Conservation (phyloP, 1,140 invertebrate species). For the Eufriesea mexicana region DNA sequence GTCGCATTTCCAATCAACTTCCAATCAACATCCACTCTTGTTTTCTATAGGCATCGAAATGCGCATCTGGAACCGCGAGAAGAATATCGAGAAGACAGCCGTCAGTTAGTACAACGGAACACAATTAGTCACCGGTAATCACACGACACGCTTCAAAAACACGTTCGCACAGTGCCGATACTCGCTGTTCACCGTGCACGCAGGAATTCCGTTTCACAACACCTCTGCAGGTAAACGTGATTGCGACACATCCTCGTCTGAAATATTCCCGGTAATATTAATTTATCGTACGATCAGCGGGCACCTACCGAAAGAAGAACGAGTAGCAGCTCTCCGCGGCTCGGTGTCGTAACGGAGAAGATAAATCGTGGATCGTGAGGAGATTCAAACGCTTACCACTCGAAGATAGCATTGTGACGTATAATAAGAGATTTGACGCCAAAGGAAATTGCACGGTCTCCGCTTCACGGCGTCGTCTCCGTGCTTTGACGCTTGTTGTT, state of each 20-base stretch:
- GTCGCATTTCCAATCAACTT: background rate
- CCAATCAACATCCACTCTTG: background rate
- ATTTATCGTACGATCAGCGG: conserved; percentile 12
- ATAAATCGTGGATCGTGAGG: conserved; percentile 9
- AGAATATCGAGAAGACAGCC: background rate
- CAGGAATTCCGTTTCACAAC: conserved; percentile 26
- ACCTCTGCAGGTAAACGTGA: background rate
- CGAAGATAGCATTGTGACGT: conserved; percentile 5
- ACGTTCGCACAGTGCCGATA: background rate
- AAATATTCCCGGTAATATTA: conserved; percentile 4
- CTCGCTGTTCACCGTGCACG: background rate
- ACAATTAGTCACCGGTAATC: conserved; percentile 27
- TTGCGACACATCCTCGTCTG: conserved; percentile 16
- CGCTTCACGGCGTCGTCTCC: background rate
- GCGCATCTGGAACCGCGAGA: too few species aligned
- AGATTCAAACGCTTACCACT: background rate
- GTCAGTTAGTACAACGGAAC: background rate
- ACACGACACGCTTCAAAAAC: conserved; percentile 6
- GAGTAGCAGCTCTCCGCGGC: background rate
- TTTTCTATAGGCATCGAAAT: background rate
- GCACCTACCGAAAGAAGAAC: conserved; percentile 10
- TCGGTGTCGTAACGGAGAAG: background rate
- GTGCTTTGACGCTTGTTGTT: background rate
- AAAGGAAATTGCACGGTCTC: conserved; percentile 13
- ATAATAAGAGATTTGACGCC: conserved; percentile 23